Evolutionary conservation across 2,113 vertebrate species (phyloP), one percentile per base, ranked within the genome.

Genomic region (Thunnus maccoyii): DNA sequence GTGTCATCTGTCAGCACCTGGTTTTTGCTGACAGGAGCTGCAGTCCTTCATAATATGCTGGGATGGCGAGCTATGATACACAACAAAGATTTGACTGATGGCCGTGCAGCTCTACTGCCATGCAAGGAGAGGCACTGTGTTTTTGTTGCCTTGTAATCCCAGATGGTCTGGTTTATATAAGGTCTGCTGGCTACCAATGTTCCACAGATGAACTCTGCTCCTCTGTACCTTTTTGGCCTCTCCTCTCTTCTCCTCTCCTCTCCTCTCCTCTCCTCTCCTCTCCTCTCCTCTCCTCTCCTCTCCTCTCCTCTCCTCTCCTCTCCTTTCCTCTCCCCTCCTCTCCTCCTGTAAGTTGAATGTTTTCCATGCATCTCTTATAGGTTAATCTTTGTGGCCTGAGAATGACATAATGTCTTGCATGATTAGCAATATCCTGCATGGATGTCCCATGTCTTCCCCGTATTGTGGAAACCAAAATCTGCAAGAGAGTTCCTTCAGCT

Each of bases 381-480:
- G 20, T 17, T 58, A 13, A 65, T 67, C 36, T 56, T 30, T 32
- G 13, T 32, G 69, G 67, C 3, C 27, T 18, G 13, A 9, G 5
- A 55, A 15, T 15, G 62, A 32, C 14, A 32, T 55, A 47, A 65
- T 77, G 52, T 36, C 65, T 41, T 60, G 32, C 15, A 22, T 67
- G 58, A 76, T 18, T 67, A 51, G 48, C 68, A 78, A 58, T 14
- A 73, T 44, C 22, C n/a, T 16, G 47, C 55, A 50, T 71, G 60
- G 62, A 65, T 71, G 62, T 69, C 1, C 54, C 13, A 14, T 6
- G 54, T 73, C 78, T 58, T 76, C 48, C 36, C 17, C 74, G n/a
- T 10, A 62, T 54, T 65, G 60, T 87, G 77, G 54, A 90, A 89
- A 86, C 66, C 66, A n/a, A 25, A 74, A 67, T 50, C 70, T 71